Percentiles rank a stretch among this genome's conserved stretches.
Evolutionary conservation across 2,888 invertebrate species (phyloP).

Genomic region (Philhelius pedissequus): DNA sequence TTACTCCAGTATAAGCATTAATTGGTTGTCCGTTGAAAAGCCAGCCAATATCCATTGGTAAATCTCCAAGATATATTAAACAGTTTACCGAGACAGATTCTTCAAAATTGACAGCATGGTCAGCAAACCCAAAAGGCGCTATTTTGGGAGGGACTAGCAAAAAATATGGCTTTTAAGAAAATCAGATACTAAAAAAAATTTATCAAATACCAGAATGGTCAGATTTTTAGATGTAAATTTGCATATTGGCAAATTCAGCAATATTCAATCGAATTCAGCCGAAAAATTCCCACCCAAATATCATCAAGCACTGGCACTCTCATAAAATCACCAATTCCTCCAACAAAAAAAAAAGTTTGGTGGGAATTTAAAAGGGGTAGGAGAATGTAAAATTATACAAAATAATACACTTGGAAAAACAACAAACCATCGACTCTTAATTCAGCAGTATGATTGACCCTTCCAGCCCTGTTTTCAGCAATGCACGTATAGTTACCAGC

Average conservation of each 20-base stretch:
- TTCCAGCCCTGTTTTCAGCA: conserved; percentile 87
- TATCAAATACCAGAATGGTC: too few species aligned
- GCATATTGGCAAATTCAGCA: too few species aligned
- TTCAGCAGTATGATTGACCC: conserved; percentile 84
- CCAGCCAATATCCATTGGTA: conserved; percentile 82
- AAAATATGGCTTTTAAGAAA: not conserved
- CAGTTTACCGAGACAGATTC: conserved; percentile 83
- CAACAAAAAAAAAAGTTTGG: conserved; percentile 85
- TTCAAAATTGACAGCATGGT: conserved; percentile 83
- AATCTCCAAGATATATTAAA: conserved; percentile 82
- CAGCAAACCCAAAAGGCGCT: conserved; percentile 85
- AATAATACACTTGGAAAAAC: not conserved
- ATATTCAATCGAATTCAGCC: conserved; percentile 83
- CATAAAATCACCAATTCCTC: conserved; percentile 83
- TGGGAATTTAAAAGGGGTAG: conserved; percentile 81
- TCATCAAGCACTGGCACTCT: conserved; percentile 82
- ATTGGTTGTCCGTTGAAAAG: conserved; percentile 80
- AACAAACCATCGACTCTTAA: conserved; percentile 86
- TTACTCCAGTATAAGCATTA: conserved; percentile 77
- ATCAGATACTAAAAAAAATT: too few species aligned
- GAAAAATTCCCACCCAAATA: conserved; percentile 83
- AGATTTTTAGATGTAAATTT: too few species aligned
- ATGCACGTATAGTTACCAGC: conserved; percentile 88
- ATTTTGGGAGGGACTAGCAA: conserved; percentile 86
- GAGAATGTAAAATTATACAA: conserved; percentile 34